These are phyloP conservation scores for Otis tarda DNA, from an alignment of 2,113 vertebrate genomes.

Conservation along the genomic window DNA sequence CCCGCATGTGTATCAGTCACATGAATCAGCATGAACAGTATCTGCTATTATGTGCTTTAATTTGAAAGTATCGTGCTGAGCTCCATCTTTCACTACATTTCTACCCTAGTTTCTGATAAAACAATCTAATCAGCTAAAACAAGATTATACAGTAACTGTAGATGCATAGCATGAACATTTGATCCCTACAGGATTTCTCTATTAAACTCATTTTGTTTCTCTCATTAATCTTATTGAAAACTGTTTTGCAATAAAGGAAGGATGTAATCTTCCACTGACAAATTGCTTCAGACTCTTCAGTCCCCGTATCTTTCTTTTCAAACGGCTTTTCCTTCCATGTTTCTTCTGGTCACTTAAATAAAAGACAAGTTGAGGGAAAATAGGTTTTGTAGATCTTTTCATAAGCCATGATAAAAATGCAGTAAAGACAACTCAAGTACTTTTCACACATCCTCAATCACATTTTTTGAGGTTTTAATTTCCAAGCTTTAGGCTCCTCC, in stretches of 20 bases:
- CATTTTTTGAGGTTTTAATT: background rate
- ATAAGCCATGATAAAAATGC: background rate
- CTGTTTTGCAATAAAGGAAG: slow-evolving; percentile 6
- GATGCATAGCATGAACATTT: background rate
- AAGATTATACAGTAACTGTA: slow-evolving; percentile 10
- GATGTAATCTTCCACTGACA: slow-evolving; percentile 35
- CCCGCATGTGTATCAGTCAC: background rate
- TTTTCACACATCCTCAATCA: background rate
- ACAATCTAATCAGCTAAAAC: slow-evolving; percentile 26
- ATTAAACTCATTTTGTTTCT: slow-evolving; percentile 13
- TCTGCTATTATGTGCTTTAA: background rate
- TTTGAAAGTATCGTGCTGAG: background rate
- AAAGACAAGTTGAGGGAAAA: background rate
- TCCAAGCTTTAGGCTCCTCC: background rate
- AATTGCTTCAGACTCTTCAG: background rate
- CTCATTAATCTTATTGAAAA: slow-evolving; percentile 44
- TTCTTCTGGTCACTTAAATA: background rate
- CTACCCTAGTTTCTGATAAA: background rate
- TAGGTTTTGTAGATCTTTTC: background rate
- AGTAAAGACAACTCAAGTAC: background rate
- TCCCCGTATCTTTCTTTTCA: background rate
- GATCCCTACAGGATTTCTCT: slow-evolving; percentile 14
- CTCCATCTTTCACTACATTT: background rate
- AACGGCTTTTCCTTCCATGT: background rate
- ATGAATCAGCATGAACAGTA: background rate